Evolutionary conservation across 2,797 vertebrate species (phyloP).

Genomic region (Linurgus olivaceus): DNA sequence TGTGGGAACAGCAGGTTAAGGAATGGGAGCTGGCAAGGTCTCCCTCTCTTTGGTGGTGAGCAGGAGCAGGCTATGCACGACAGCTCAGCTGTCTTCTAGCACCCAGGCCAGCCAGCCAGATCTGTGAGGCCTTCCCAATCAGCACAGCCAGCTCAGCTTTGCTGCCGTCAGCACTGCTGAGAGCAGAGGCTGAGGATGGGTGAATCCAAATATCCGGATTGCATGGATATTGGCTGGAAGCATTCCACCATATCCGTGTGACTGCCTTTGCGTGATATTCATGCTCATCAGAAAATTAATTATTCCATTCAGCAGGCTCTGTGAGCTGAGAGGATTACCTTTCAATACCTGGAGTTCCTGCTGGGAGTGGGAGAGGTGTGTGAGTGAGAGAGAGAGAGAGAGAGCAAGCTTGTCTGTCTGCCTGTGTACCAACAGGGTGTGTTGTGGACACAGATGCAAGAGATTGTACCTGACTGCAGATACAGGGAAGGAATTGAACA

Average conservation of each 20-base stretch:
- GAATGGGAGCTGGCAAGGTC: neutral
- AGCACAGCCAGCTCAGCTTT: neutral
- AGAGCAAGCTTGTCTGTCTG: neutral
- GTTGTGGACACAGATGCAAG: neutral
- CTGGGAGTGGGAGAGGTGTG: neutral
- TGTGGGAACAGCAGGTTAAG: neutral
- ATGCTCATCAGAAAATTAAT: slow-evolving; percentile 43
- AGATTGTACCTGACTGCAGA: neutral
- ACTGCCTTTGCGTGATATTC: slow-evolving; percentile 21
- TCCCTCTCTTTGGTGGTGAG: neutral
- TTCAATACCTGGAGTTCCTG: slow-evolving; percentile 14
- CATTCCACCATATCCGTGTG: neutral
- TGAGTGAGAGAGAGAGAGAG: neutral
- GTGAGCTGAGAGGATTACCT: neutral
- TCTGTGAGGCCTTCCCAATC: neutral
- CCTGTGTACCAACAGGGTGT: neutral
- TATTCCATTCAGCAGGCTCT: neutral
- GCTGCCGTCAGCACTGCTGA: slow-evolving; percentile 32
- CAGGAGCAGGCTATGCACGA: neutral
- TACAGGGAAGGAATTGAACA: neutral
- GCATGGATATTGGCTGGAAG: slow-evolving; percentile 40
- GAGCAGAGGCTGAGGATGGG: slow-evolving; percentile 26
- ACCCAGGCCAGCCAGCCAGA: neutral
- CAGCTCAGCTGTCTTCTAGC: neutral
- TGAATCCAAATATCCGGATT: slow-evolving; percentile 52